Conservation (phyloP, 2,113 vertebrate genomes). For the Xiphophorus maculatus region DNA sequence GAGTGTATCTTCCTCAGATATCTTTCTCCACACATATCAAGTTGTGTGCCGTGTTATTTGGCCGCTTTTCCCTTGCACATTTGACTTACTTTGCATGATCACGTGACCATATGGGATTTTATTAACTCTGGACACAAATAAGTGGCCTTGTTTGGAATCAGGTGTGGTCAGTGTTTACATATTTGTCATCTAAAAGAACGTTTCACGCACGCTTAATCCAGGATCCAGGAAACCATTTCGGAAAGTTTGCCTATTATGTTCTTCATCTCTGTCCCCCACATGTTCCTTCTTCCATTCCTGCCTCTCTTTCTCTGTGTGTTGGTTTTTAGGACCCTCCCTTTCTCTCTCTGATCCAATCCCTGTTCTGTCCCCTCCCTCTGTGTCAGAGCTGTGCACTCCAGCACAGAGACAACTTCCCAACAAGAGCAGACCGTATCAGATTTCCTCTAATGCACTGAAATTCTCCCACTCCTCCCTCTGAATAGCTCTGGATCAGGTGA, state of each 20-base stretch:
- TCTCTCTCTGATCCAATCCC: slow-evolving; percentile 2
- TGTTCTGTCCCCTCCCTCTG: slow-evolving; percentile 32
- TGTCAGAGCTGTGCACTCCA: slow-evolving; percentile 22
- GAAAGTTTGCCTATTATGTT: neutral
- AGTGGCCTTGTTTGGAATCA: neutral
- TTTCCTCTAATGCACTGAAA: slow-evolving; percentile 31
- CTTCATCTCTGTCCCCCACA: slow-evolving; percentile 17
- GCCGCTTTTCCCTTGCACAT: neutral
- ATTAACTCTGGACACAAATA: neutral
- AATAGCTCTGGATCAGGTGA: slow-evolving; percentile 16
- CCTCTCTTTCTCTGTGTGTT: slow-evolving; percentile 3
- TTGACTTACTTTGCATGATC: neutral
- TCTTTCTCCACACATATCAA: slow-evolving; percentile 23
- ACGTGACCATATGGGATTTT: neutral
- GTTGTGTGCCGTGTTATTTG: slow-evolving; percentile 6
- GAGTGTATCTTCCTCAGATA: neutral
- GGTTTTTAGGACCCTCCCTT: slow-evolving; percentile 46
- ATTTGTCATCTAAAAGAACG: neutral
- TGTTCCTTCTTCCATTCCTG: neutral
- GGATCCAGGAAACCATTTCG: neutral
- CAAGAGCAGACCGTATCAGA: slow-evolving; percentile 13
- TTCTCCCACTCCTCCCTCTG: neutral
- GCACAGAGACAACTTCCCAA: slow-evolving; percentile 39
- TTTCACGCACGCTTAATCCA: neutral
- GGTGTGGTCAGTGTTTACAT: neutral